Percentiles rank a stretch among this genome's conserved stretches.
phyloP scores from a whole-genome alignment of 2,113 vertebrate species.

The Oxyura jamaicensis region DNA sequence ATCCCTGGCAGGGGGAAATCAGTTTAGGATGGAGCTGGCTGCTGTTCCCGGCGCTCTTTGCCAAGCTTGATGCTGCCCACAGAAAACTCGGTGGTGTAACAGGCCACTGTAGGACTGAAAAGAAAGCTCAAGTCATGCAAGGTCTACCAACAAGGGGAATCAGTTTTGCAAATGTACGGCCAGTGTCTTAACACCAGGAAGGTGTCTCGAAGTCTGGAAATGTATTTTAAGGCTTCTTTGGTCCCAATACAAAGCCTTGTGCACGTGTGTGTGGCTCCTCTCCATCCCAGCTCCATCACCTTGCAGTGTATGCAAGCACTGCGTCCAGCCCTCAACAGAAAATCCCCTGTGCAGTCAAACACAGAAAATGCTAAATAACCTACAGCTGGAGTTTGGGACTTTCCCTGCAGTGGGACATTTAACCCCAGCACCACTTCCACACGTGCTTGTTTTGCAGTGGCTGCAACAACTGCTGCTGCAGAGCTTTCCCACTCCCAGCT shows the following conservation, averaged over 20 bases:
- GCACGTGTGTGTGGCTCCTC: not conserved
- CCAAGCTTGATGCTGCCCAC: not conserved
- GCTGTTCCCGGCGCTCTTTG: not conserved
- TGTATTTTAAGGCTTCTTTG: not conserved
- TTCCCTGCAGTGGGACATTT: not conserved
- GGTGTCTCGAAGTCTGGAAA: not conserved
- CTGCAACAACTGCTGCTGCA: not conserved
- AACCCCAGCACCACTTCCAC: not conserved
- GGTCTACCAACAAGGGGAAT: not conserved
- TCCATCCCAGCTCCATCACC: not conserved
- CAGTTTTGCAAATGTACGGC: not conserved
- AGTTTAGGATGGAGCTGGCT: constrained; percentile 13
- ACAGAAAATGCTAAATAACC: not conserved
- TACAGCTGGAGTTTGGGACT: not conserved
- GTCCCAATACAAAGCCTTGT: not conserved
- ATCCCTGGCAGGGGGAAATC: not conserved
- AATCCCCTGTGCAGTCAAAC: not conserved
- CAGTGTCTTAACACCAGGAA: not conserved
- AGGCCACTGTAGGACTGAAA: not conserved
- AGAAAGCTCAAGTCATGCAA: not conserved
- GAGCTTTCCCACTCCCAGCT: not conserved
- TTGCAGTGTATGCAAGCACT: too few species aligned
- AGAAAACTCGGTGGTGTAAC: not conserved
- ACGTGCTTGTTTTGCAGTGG: not conserved
- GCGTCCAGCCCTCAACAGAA: not conserved